Evolutionary conservation across 2,797 vertebrate species (phyloP).

Genomic region (Chaunax sp.): DNA sequence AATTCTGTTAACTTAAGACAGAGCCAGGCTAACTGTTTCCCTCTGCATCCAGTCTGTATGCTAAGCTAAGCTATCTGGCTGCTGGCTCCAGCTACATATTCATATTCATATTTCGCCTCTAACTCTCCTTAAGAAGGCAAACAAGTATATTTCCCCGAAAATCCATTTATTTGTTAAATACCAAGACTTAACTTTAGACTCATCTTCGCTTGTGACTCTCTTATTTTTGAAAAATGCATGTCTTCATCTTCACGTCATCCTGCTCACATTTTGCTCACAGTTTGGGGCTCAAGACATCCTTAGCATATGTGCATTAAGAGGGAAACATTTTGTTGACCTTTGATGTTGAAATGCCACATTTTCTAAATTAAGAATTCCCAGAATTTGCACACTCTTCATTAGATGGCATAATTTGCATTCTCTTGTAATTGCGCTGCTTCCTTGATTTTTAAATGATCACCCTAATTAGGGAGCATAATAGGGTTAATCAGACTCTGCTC

Average conservation of each 20-base stretch:
- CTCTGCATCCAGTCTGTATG: background rate
- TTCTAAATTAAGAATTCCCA: conserved; percentile 83
- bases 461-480: conserved; percentile 88
- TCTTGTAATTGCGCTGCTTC: conserved; percentile 86
- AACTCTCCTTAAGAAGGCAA: too few species aligned
- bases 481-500: conserved; percentile 89
- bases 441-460: conserved; percentile 90
- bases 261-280: too few species aligned
- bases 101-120: too few species aligned
- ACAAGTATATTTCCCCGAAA: background rate
- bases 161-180: background rate
- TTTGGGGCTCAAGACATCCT: conserved; percentile 38
- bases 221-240: too few species aligned
- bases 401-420: conserved; percentile 85
- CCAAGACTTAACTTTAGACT: too few species aligned
- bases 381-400: conserved; percentile 82
- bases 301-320: conserved; percentile 45
- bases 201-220: too few species aligned
- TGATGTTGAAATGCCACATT: conserved; percentile 80
- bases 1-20: background rate
- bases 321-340: conserved; percentile 65
- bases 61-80: background rate
- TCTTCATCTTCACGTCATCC: too few species aligned
- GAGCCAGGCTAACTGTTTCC: background rate
- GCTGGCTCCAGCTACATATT: background rate